These are phyloP conservation scores for Lepus townsendii DNA, from an alignment of 2,797 vertebrate species.

Conservation along the genomic window DNA sequence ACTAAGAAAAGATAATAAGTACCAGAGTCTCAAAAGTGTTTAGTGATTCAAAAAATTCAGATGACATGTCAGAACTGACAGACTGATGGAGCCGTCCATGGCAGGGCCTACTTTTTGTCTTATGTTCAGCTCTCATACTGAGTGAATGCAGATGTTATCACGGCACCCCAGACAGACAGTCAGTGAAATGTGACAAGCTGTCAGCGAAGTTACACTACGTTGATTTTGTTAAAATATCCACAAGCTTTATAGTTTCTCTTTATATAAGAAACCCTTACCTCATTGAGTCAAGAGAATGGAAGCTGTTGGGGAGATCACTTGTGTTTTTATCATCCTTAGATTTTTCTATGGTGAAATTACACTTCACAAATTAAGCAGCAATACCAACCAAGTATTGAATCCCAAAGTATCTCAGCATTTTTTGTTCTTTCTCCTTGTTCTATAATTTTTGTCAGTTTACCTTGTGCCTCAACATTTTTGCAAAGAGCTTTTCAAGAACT, in stretches of 20 bases:
- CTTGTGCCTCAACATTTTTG: conserved; percentile 43
- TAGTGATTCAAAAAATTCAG: conserved; percentile 93
- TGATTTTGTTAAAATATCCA: conserved; percentile 91
- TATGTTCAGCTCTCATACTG: conserved; percentile 94
- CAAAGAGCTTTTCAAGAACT: conserved; percentile 57
- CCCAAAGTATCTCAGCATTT: conserved; percentile 50
- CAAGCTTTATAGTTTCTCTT: conserved; percentile 86
- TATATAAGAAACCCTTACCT: conserved; percentile 80
- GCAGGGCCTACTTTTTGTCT: conserved; percentile 92
- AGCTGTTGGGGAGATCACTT: conserved; percentile 62
- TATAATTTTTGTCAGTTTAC: conserved; percentile 66
- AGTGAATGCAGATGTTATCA: conserved; percentile 99
- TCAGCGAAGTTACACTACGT: conserved; percentile 92
- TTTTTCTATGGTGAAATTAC: conserved; percentile 80
- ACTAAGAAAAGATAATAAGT: conserved; percentile 91
- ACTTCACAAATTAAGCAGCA: conserved; percentile 82
- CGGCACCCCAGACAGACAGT: conserved; percentile 93
- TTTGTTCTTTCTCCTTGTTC: conserved; percentile 57
- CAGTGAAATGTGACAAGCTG: conserved; percentile 93
- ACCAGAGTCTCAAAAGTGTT: conserved; percentile 93
- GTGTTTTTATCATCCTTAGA: neutral
- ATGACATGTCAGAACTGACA: conserved; percentile 93
- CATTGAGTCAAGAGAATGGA: conserved; percentile 64
- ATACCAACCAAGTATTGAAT: conserved; percentile 73
- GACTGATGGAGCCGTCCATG: conserved; percentile 90